Conservation (phyloP, 1,140 invertebrate genomes). For the Heliconius himera region DNA sequence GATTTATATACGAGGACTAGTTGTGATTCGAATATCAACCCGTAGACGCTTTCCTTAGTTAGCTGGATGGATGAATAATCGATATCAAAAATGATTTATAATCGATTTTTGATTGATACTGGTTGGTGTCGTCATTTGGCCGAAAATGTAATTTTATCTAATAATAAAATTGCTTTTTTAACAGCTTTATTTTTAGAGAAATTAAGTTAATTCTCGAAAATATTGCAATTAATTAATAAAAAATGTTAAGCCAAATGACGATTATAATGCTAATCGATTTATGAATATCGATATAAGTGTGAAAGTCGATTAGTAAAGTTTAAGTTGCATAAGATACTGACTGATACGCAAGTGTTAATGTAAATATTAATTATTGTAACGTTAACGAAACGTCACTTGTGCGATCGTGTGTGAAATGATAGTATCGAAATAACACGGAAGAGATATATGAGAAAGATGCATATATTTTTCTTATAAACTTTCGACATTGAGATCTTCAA, state of each 20-base stretch:
- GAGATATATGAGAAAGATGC: neutral
- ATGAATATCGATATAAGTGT: conserved; percentile 14
- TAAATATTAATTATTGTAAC: conserved; percentile 73
- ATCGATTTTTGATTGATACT: conserved; percentile 27
- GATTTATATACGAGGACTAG: conserved; percentile 52
- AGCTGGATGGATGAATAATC: conserved; percentile 38
- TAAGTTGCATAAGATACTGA: conserved; percentile 58
- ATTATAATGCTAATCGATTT: neutral
- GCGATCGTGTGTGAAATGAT: conserved; percentile 49
- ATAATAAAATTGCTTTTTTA: neutral
- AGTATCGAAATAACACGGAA: neutral
- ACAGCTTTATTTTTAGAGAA: neutral
- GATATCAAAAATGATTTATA: conserved; percentile 15
- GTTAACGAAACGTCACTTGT: conserved; percentile 58
- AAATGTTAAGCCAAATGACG: neutral
- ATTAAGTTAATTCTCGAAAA: neutral
- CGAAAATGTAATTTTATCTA: neutral
- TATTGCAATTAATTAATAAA: neutral
- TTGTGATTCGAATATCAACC: conserved; percentile 50
- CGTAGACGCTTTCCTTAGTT: conserved; percentile 52
- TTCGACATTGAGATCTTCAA: neutral
- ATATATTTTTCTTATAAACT: neutral
- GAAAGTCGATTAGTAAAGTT: conserved; percentile 40
- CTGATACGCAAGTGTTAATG: conserved; percentile 75
- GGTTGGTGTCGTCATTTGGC: neutral